Evolutionary conservation across 2,113 vertebrate species (phyloP), one percentile per base, ranked within the genome.

Genomic region (Ophthalmolycus amberensis): DNA sequence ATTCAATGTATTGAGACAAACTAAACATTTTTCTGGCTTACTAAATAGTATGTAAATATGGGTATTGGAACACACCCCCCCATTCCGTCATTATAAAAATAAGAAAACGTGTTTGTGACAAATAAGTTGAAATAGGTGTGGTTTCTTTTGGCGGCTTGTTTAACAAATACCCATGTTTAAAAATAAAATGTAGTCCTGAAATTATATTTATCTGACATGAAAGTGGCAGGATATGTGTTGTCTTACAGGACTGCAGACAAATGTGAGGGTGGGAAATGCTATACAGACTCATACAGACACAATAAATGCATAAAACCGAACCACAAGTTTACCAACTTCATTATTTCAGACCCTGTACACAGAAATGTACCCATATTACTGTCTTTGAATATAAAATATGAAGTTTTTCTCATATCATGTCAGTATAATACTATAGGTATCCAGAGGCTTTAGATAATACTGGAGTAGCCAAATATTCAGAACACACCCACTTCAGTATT

Each of bases 81-180:
- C 16, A 68, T 22, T 76, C 4, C 0, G 1, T 73, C 27, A 54
- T 60, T 16, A 15, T 59, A 25, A 25, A 77, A 63, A 63, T 54
- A 66, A 38, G 18, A 34, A 63, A 46, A 81, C 7, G 2, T 46
- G n/a, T 75, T 25, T 79, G 12, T 25, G 62, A 48, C 48, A 80
- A 56, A 76, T 65, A 48, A 56, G 46, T 56, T 38, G 6, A 52
- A 5, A 34, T 29, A 25, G 8, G 50, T 37, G 63, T 14, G 32
- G 2, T 54, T 44, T 54, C 9, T 9, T 12, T 42, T 9, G 56
- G 34, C 1, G 0, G 18, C 16, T 46, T 27, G 10, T 68, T 58
- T 54, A 37, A 38, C 15, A 37, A 22, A 58, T 50, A 5, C 20
- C 22, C 20, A 27, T 50, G 18, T n/a, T 32, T 5, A 72, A 48